Base-by-base conservation (phyloP, 2,113 vertebrate genomes). In the Prochilodus magdalenae region DNA sequence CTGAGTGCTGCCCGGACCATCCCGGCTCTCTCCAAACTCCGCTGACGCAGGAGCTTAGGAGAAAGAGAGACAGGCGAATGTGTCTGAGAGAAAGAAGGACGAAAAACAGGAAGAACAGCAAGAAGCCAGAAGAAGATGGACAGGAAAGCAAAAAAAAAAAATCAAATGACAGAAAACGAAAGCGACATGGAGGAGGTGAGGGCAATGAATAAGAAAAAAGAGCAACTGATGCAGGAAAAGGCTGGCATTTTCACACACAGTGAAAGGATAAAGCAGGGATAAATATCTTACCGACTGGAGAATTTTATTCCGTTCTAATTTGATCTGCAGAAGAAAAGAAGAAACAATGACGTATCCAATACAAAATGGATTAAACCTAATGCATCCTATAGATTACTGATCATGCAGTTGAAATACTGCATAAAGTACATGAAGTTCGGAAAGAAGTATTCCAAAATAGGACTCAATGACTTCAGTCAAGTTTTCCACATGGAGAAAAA, bases 281-380 rank as follows among this genome's bases (percentile, higher is more conserved):
- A 5, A 1, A 55, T 60, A 55, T 47, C 92, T 94, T 88, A 94
- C 94, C 77, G 88, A 85, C 66, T 85, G 87, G 77, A 93, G 88
- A 36, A 94, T 82, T 90, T 93, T 94, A 85, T 89, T 93, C 66
- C 90, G 89, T 84, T 95, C 94, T 86, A 94, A 84, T 91, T 94
- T 94, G 71, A 94, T 92, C 94, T 95, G 86, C 6, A 86, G 63
- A 57, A 84, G 78, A 44, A 81, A 65, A 24, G 0, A 33, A 49
- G 3, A 6, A 24, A n/a, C 70, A 47, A 51, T 16, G 73, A 59
- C 16, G 10, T 24, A 57, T 3, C 60, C 3, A 14, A 16, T 29
- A 51, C 8, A 44, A 7, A 44, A 7, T 11, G 11, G 40, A 10
- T 1, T 7, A 7, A 1, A 44, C 1, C 8, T 44, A 10, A 44